Evolutionary conservation across 2,113 vertebrate genomes (phyloP).

Genomic region (Myotis lucifugus): DNA sequence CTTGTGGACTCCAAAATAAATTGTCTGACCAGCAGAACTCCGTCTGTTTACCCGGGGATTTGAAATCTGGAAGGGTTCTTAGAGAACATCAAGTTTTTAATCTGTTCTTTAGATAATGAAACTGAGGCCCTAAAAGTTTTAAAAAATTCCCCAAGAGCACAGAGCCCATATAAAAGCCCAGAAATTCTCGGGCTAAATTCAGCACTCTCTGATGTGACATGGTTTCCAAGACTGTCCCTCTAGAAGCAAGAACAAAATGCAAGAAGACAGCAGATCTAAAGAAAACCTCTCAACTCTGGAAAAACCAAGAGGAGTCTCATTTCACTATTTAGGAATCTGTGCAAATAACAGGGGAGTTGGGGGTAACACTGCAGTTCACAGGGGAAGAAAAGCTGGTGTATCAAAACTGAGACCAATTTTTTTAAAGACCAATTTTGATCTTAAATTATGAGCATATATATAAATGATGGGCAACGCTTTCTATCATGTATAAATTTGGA

Average conservation of each 20-base stretch:
- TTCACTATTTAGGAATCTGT: not conserved
- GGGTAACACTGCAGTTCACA: not conserved
- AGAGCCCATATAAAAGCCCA: not conserved
- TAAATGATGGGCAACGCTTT: not conserved
- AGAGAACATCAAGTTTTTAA: not conserved
- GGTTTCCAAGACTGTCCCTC: not conserved
- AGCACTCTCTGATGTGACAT: not conserved
- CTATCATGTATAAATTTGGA: not conserved
- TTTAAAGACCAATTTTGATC: not conserved
- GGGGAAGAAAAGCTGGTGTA: not conserved
- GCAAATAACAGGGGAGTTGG: not conserved
- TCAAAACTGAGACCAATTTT: constrained; percentile 15
- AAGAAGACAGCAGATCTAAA: not conserved
- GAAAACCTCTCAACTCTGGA: not conserved
- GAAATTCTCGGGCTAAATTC: not conserved
- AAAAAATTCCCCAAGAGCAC: not conserved
- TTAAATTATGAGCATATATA: not conserved
- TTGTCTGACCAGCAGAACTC: not conserved
- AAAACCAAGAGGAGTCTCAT: not conserved
- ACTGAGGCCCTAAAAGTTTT: not conserved
- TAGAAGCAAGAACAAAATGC: not conserved
- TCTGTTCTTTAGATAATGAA: not conserved
- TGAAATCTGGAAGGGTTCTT: not conserved
- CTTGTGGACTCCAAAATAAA: not conserved
- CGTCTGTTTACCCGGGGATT: not conserved